Evolutionary conservation across 2,113 vertebrate species (phyloP).

Genomic region (Oreochromis niloticus): DNA sequence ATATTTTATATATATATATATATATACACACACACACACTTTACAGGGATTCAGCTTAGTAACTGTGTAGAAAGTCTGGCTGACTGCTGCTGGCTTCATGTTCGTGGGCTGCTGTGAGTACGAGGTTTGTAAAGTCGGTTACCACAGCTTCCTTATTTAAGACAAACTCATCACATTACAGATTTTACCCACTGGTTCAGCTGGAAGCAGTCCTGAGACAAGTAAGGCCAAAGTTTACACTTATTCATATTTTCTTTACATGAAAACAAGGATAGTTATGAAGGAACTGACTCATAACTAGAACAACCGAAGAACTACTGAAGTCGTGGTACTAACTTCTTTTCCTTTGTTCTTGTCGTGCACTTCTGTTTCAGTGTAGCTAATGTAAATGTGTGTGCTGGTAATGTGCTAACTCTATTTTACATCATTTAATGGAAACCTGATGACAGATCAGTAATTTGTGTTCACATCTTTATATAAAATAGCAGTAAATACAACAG

Average conservation of each 20-base stretch:
- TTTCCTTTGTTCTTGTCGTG: neutral
- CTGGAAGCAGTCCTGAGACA: neutral
- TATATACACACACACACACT: no score
- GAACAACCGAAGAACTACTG: neutral
- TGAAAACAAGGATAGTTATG: neutral
- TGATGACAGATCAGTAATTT: accelerated
- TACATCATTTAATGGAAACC: neutral
- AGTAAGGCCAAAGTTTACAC: neutral
- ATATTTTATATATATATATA: neutral
- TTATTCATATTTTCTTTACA: neutral
- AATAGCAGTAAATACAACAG: neutral
- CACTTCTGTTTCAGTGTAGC: neutral
- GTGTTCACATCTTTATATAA: neutral
- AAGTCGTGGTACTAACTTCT: neutral
- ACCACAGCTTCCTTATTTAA: neutral
- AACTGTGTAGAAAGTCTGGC: neutral
- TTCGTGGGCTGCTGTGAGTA: neutral
- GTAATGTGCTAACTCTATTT: accelerated
- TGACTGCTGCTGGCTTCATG: neutral
- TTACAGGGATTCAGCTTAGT: no score
- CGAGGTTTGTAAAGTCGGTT: neutral
- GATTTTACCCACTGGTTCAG: neutral
- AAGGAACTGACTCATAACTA: neutral
- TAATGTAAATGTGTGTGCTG: neutral
- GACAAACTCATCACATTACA: accelerated